A percentile compares a stretch with the other conserved stretches of the same genome.
Evolutionary conservation across 2,113 vertebrate species (phyloP).

Genomic region (Pyxicephalus adspersus): DNA sequence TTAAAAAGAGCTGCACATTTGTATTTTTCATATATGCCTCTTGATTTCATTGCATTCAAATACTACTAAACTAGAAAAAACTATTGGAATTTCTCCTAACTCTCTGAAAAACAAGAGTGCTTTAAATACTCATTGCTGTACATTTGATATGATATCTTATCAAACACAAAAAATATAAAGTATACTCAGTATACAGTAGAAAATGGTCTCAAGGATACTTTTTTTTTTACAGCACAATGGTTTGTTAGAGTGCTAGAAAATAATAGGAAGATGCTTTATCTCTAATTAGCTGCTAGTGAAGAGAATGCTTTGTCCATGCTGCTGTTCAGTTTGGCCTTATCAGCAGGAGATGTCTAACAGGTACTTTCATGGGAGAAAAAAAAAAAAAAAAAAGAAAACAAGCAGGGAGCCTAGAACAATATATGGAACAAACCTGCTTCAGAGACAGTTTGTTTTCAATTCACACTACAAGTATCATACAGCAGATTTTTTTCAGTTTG

Average conservation of each 20-base stretch:
- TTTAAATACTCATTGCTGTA: no score
- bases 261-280: slow-evolving; percentile 21
- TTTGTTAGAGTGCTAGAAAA: neutral
- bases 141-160: no score
- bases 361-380: slow-evolving; percentile 5
- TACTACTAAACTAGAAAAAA: no score
- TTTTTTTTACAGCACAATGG: neutral
- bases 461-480: no score
- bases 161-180: no score
- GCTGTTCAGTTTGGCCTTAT: slow-evolving; percentile 6
- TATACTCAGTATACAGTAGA: no score
- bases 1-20: no score
- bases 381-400: neutral
- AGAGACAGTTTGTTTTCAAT: neutral
- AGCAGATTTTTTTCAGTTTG: no score
- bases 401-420: slow-evolving; percentile 3
- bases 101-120: no score
- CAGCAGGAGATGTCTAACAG: slow-evolving; percentile 23
- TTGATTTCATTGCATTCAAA: no score
- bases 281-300: slow-evolving; percentile 30
- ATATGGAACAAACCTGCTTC: slow-evolving; percentile 4
- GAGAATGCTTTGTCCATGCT: slow-evolving; percentile 7
- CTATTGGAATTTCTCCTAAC: no score
- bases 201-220: neutral
- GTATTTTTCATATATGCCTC: no score